Percentiles rank a stretch among this genome's conserved stretches.
These are phyloP conservation scores for Poeciliopsis occidentalis DNA, from an alignment of 2,113 vertebrate species.

Conservation along the genomic window DNA sequence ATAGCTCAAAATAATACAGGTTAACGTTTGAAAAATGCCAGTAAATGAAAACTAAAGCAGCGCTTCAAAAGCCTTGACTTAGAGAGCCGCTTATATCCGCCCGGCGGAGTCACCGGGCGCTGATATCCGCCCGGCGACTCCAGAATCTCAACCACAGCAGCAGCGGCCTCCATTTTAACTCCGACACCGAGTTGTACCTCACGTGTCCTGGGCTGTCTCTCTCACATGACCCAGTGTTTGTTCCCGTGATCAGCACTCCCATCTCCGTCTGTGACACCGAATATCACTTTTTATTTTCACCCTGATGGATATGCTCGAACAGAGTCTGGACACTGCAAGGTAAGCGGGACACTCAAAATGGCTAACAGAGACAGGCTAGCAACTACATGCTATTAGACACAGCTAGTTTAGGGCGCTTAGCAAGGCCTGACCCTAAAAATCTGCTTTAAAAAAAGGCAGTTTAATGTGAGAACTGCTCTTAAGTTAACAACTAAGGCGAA, in stretches of 20 bases:
- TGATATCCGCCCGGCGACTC: too few species aligned
- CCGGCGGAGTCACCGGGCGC: slow-evolving; percentile 24
- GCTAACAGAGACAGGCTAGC: slow-evolving; percentile 64
- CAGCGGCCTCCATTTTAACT: slow-evolving; percentile 77
- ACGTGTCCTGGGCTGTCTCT: slow-evolving; percentile 82
- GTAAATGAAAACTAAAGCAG: not conserved
- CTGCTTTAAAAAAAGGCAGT: slow-evolving; percentile 8
- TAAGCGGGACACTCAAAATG: slow-evolving; percentile 72
- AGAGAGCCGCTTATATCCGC: slow-evolving; percentile 11
- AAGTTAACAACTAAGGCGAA: not conserved
- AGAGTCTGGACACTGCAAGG: slow-evolving; percentile 86
- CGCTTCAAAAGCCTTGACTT: not conserved
- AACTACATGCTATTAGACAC: slow-evolving; percentile 48
- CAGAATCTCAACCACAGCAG: slow-evolving; percentile 3
- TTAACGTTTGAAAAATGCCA: not conserved
- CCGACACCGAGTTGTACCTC: slow-evolving; percentile 71
- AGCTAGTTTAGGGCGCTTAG: slow-evolving; percentile 51
- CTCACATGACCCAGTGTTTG: slow-evolving; percentile 97
- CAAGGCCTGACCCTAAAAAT: slow-evolving; percentile 51
- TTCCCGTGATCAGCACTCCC: slow-evolving; percentile 90
- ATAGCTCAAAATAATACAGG: too few species aligned
- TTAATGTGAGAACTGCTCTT: not conserved
- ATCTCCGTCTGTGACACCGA: slow-evolving; percentile 74
- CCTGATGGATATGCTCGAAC: slow-evolving; percentile 90
- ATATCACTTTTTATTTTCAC: slow-evolving; percentile 64